A percentile compares a stretch with the other conserved stretches of the same genome.
These are phyloP conservation scores for Sebastes matsubarae DNA, from an alignment of 2,797 vertebrate species.

Conservation along the genomic window DNA sequence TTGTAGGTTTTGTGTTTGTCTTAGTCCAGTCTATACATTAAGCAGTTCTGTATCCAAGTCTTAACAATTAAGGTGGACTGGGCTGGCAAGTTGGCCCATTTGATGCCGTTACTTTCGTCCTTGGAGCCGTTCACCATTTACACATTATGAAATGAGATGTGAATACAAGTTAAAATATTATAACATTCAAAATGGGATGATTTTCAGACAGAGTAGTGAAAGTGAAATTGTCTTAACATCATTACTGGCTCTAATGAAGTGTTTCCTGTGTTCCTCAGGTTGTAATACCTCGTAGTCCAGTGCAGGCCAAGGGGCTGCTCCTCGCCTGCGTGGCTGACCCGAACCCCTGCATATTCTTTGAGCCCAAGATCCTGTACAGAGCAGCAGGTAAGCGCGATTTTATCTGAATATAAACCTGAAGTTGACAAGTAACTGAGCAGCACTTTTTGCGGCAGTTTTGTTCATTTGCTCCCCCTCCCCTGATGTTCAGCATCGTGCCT, in stretches of 20 bases:
- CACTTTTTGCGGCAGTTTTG: neutral
- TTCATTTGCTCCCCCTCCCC: neutral
- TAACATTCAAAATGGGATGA: neutral
- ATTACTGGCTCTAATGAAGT: neutral
- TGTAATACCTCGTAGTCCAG: constrained; percentile 93
- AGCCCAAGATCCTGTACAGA: constrained; percentile 99
- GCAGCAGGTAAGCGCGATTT: constrained; percentile 86
- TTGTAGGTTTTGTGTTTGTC: neutral
- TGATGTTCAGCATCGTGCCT: neutral
- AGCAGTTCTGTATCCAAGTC: neutral
- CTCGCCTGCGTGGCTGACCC: constrained; percentile 94
- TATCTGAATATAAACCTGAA: constrained; percentile 5
- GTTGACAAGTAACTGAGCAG: neutral
- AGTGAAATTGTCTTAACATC: neutral
- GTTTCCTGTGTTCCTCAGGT: constrained; percentile 78
- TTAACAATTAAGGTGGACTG: neutral
- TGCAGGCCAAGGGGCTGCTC: constrained; percentile 96
- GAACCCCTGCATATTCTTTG: constrained; percentile 99
- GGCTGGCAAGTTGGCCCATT: neutral
- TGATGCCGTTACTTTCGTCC: neutral
- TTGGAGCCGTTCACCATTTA: neutral
- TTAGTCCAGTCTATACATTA: neutral
- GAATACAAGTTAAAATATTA: neutral
- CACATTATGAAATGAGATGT: neutral
- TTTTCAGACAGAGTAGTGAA: neutral